Evolutionary conservation across 2,888 invertebrate species (phyloP).

Genomic region (Drosophila acutilabella): DNA sequence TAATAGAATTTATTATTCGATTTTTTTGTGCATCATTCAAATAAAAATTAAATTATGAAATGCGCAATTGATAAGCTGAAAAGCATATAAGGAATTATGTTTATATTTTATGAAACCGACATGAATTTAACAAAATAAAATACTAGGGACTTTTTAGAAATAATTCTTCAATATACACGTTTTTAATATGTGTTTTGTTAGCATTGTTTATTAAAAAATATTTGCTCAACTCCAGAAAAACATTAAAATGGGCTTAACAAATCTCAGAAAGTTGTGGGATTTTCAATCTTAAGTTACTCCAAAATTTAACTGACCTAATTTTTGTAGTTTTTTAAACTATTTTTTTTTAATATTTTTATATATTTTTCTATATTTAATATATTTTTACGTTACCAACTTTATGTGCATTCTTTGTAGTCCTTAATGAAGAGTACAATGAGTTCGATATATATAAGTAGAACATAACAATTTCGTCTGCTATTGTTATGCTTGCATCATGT

Average conservation of each 20-base stretch:
- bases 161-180: too few relatives aligned
- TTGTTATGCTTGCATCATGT: constrained; percentile 12
- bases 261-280: too few relatives aligned
- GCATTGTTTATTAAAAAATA: too few relatives aligned
- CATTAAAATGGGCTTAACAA: too few relatives aligned
- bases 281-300: too few relatives aligned
- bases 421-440: constrained; percentile 5
- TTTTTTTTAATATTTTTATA: background rate
- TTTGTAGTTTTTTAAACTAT: background rate
- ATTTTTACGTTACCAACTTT: background rate
- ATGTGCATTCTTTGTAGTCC: background rate
- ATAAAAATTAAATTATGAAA: background rate
- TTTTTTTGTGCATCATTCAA: constrained; percentile 1
- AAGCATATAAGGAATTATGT: too few relatives aligned
- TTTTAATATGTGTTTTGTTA: too few relatives aligned
- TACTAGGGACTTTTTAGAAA: too few relatives aligned
- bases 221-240: too few relatives aligned
- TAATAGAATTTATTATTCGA: constrained; percentile 3
- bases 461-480: constrained; percentile 14
- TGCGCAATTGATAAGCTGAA: background rate
- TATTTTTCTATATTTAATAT: background rate
- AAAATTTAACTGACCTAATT: too few relatives aligned
- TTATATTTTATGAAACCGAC: too few relatives aligned
- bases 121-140: too few relatives aligned
- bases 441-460: constrained; percentile 20